Evolutionary conservation across 64 coral and sea anemone species (phyloP).

Genomic region (Montipora efflorescens): DNA sequence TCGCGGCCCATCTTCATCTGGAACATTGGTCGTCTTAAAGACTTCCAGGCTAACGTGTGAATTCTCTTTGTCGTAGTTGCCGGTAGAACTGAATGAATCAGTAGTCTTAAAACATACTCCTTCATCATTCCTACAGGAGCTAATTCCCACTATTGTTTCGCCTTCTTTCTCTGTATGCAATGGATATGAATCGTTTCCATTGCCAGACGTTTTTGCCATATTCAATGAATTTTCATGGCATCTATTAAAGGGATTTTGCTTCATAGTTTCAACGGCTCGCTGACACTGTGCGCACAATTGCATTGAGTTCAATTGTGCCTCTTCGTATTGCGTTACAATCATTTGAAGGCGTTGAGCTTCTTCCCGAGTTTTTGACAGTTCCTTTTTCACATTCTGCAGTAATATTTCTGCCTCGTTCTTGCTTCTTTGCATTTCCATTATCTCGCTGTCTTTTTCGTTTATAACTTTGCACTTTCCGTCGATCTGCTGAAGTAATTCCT

Average conservation of each 20-base stretch:
- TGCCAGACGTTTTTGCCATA: background rate
- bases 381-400: background rate
- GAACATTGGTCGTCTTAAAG: background rate
- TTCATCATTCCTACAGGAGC: background rate
- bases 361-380: background rate
- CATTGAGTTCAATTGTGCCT: background rate
- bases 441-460: conserved; percentile 14
- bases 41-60: background rate
- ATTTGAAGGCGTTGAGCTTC: conserved; percentile 6
- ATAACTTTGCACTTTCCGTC: background rate
- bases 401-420: background rate
- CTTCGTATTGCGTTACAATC: background rate
- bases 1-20: background rate
- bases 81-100: background rate
- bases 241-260: background rate
- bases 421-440: background rate
- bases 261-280: background rate
- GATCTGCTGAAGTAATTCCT: conserved; percentile 4
- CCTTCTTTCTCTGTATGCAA: background rate
- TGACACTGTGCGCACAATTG: background rate
- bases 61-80: background rate
- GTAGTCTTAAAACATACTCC: background rate
- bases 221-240: background rate
- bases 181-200: background rate
- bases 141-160: background rate